Evolutionary conservation across 2,888 invertebrate species (phyloP), one percentile per base, ranked within the genome.

Genomic region (Seladonia tumulorum): DNA sequence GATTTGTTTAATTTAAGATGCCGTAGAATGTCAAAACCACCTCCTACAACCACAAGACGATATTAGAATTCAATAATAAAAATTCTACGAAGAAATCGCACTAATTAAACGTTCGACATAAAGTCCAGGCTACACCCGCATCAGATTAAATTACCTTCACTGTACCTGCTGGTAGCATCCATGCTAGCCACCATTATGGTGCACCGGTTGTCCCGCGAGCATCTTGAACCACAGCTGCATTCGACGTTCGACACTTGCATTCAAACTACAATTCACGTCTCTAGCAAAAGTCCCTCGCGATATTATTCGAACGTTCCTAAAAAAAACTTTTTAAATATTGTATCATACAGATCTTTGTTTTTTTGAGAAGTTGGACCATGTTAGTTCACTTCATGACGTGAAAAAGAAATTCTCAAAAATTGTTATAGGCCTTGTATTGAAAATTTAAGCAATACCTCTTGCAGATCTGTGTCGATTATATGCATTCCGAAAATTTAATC

Each of bases 101-200:
- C 8, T 3, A 53, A 22, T 22, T 22, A 53, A 22, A 8, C 53
- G n/a, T 53, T 53, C n/a, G 0, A 10, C n/a, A 10, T 60, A 25
- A 14, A 25, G 14, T 25, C 25, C 25, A 8, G 14, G 4, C 5
- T 16, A 10, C 66, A 10, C 2, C 14, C 18, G 66, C 2, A 8
- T 66, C 35, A 8, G 35, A 63, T 63, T 25, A 63, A 63, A 63
- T 63, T 63, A 63, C 63, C 63, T 63, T 63, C 63, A 63, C 63
- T 63, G 22, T 35, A 66, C 66, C 66, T 66, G 66, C 35, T 66
- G 35, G 35, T 35, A 29, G 42, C 68, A 42, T 14, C 39, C 68
- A 12, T 68, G 22, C n/a, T 39, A 39, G 42, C 68, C 68, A 68
- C 39, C 68, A 42, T 68, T 68, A 68, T 42, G 68, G 68, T 68